Evolutionary conservation across 2,797 vertebrate genomes (phyloP).

Genomic region (Yasuhikotakia modesta): DNA sequence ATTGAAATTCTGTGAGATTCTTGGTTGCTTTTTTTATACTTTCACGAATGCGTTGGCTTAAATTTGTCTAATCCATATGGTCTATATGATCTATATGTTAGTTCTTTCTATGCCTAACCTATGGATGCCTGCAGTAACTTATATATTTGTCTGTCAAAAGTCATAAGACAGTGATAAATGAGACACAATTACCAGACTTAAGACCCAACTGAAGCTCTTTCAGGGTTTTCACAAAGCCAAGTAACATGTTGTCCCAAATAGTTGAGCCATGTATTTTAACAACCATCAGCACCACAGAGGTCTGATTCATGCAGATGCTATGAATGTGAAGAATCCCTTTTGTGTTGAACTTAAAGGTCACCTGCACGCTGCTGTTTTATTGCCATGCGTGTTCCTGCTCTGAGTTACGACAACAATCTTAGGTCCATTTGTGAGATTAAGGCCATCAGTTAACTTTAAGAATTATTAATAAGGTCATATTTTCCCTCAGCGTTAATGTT

Average conservation of each 20-base stretch:
- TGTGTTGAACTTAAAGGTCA: conserved; percentile 41
- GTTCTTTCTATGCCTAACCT: not conserved
- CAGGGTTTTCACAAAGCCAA: not conserved
- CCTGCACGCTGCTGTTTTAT: conserved; percentile 20
- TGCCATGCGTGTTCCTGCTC: conserved; percentile 28
- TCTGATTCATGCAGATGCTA: conserved; percentile 33
- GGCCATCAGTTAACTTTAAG: conserved; percentile 13
- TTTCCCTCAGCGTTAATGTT: not conserved
- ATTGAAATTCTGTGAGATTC: not conserved
- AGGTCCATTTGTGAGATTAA: conserved; percentile 23
- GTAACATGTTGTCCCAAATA: conserved; percentile 11
- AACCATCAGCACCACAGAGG: conserved; percentile 20
- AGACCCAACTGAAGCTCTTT: not conserved
- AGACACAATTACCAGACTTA: not conserved
- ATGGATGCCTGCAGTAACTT: not conserved
- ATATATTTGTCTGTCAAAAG: not conserved
- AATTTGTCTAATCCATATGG: not conserved
- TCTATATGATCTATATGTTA: too few relatives aligned
- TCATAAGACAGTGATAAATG: not conserved
- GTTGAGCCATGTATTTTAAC: conserved; percentile 2
- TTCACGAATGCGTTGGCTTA: not conserved
- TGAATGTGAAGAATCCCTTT: conserved; percentile 51
- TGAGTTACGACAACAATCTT: conserved; percentile 23
- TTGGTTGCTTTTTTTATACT: not conserved
- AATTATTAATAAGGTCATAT: not conserved